These are phyloP conservation scores for Psylliodes chrysocephalus DNA, from an alignment of 2,888 invertebrate genomes.

Conservation along the genomic window DNA sequence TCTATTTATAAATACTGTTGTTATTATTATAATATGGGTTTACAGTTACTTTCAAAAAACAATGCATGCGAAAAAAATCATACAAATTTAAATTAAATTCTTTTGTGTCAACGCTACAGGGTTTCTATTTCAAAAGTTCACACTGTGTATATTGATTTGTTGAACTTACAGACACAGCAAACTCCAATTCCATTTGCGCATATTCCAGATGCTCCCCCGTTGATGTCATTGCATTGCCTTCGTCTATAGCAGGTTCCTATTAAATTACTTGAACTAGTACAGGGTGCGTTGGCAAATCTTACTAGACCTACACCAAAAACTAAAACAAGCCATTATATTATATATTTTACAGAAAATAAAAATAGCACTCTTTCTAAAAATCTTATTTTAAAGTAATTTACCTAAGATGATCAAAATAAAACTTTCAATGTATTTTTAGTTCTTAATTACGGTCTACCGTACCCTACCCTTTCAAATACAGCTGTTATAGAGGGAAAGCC, in stretches of 20 bases:
- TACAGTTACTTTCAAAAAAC: too few species aligned
- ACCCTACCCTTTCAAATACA: too few species aligned
- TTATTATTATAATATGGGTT: too few species aligned
- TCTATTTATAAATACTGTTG: too few species aligned
- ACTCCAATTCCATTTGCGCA: slow-evolving; percentile 81
- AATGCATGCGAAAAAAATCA: neutral
- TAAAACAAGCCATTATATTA: slow-evolving; percentile 4
- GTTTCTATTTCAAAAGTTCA: too few species aligned
- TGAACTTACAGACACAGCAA: slow-evolving; percentile 83
- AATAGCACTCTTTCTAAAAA: neutral
- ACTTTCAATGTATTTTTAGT: too few species aligned
- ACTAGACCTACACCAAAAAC: slow-evolving; percentile 68
- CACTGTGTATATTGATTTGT: neutral
- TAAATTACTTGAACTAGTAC: slow-evolving; percentile 73
- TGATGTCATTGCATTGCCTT: slow-evolving; percentile 76
- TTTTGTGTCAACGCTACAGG: too few species aligned
- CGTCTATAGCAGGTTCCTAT: slow-evolving; percentile 82
- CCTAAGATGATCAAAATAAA: too few species aligned
- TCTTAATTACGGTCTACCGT: too few species aligned
- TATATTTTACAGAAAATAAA: neutral
- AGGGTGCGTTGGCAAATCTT: slow-evolving; percentile 79
- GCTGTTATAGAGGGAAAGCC: too few species aligned
- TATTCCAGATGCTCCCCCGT: slow-evolving; percentile 77
- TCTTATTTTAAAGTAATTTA: neutral
- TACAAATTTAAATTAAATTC: too few species aligned